phyloP scores from a whole-genome alignment of 2,113 vertebrate species.

The Tragelaphus scriptus region DNA sequence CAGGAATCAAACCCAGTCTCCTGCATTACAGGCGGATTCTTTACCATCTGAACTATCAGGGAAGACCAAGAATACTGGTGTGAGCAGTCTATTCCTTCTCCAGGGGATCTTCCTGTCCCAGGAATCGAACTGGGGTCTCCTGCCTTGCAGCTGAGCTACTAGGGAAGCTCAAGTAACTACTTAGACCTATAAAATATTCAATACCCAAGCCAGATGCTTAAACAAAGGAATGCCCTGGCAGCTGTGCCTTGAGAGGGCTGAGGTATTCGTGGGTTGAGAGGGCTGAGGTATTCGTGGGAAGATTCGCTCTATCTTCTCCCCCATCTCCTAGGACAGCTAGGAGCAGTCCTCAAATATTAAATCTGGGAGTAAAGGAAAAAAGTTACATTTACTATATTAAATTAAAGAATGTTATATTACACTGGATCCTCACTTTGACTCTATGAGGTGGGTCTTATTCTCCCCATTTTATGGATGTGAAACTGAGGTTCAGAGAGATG shows the following conservation, averaged over 20 bases:
- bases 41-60: background rate
- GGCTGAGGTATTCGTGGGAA: background rate
- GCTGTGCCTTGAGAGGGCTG: background rate
- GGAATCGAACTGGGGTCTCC: fast-evolving
- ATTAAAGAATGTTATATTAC: background rate
- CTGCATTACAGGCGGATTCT: background rate
- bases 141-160: background rate
- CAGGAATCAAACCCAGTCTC: background rate
- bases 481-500: background rate
- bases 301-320: background rate
- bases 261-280: background rate
- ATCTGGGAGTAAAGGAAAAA: background rate
- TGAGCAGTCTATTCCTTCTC: background rate
- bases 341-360: background rate
- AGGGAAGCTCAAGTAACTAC: background rate
- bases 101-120: background rate
- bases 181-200: background rate
- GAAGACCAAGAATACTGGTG: background rate
- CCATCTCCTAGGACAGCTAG: background rate
- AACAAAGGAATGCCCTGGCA: background rate
- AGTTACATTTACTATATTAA: background rate
- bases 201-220: background rate
- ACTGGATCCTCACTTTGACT: background rate
- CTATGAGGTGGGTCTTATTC: background rate
- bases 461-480: background rate